phyloP scores from a whole-genome alignment of 2,113 vertebrate species.

The Brienomyrus longianalis region DNA sequence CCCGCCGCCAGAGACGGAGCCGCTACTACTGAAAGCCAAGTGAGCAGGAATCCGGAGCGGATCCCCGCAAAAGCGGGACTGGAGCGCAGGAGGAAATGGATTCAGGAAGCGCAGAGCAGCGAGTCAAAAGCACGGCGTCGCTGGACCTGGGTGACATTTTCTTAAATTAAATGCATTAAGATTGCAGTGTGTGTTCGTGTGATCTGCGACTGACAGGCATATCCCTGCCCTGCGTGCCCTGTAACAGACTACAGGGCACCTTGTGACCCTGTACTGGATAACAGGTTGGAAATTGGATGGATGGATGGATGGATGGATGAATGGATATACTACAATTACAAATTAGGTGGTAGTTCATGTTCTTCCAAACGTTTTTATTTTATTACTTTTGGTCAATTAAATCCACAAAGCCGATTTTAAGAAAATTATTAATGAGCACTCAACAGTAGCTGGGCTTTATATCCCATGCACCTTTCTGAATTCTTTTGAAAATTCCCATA shows the following conservation, averaged over 20 bases:
- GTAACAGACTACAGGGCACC: not conserved
- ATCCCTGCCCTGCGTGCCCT: not conserved
- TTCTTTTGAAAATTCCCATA: not conserved
- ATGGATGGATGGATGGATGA: not conserved
- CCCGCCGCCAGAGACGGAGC: constrained; percentile 41
- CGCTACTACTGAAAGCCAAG: constrained; percentile 48
- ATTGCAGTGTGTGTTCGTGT: not conserved
- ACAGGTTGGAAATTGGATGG: not conserved
- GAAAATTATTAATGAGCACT: not conserved
- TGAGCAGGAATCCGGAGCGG: constrained; percentile 48
- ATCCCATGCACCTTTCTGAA: not conserved
- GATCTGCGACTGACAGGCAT: not conserved
- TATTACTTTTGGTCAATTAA: not conserved
- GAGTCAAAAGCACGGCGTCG: not conserved
- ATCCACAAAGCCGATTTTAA: not conserved
- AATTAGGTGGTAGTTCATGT: not conserved
- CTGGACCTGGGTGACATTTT: not conserved
- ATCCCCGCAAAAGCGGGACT: constrained; percentile 59
- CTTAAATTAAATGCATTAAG: not conserved
- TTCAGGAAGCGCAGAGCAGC: constrained; percentile 36
- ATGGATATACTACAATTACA: not conserved
- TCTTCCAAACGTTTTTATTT: not conserved
- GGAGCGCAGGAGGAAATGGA: constrained; percentile 38
- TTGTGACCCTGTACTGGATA: not conserved
- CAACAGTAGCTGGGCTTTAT: not conserved